phyloP scores from a whole-genome alignment of 1,140 invertebrate species.

The Macrobrachium nipponense region DNA sequence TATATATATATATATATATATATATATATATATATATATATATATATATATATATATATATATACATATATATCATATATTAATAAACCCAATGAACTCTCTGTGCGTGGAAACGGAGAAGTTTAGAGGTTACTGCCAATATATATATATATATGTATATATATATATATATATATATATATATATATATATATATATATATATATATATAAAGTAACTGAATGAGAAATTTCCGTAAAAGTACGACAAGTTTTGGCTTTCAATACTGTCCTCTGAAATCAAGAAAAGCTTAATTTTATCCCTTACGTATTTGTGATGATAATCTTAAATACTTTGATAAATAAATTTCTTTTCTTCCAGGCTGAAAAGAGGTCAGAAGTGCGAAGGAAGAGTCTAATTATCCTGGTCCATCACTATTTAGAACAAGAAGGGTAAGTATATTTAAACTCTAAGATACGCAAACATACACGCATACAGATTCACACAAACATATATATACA shows the following conservation, averaged over 20 bases:
- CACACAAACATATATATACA: background rate
- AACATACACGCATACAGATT: background rate
- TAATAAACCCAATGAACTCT: too few relatives aligned
- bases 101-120: too few relatives aligned
- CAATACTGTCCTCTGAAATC: too few relatives aligned
- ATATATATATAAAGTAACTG: too few relatives aligned
- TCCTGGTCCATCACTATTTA: constrained; percentile 62
- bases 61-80: background rate
- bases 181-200: too few relatives aligned
- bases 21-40: constrained; percentile 10
- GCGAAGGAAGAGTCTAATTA: constrained; percentile 56
- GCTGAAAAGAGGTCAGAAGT: constrained; percentile 62
- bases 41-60: background rate
- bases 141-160: too few relatives aligned
- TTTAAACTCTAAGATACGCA: background rate
- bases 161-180: too few relatives aligned
- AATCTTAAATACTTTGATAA: background rate
- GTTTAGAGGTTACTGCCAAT: too few relatives aligned
- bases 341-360: constrained; percentile 17
- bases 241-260: too few relatives aligned
- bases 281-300: too few relatives aligned
- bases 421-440: constrained; percentile 60
- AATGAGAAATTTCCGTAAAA: too few relatives aligned
- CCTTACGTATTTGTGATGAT: too few relatives aligned
- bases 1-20: background rate